A percentile compares a stretch with the other conserved stretches of the same genome.
phyloP scores from a whole-genome alignment of 2,797 vertebrate species.

The Anisognathus igniventris region DNA sequence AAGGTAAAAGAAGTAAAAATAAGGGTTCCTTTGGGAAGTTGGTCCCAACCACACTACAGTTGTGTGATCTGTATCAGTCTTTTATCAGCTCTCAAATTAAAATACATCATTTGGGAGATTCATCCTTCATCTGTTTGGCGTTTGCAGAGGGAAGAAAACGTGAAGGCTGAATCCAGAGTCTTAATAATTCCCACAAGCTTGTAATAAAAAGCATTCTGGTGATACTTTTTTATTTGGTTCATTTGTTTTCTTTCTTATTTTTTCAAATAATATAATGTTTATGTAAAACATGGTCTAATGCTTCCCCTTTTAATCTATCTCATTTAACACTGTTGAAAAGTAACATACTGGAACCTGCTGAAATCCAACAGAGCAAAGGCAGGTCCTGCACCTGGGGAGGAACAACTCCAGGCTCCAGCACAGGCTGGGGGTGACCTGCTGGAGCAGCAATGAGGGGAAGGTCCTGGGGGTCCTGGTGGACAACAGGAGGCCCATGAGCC shows the following conservation, averaged over 20 bases:
- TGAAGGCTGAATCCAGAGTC: not conserved
- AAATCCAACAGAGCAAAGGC: not conserved
- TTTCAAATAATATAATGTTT: accelerated
- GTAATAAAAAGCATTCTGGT: not conserved
- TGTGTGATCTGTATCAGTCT: not conserved
- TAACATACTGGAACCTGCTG: not conserved
- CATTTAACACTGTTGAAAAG: not conserved
- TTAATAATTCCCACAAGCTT: not conserved
- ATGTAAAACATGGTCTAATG: not conserved
- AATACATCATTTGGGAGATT: not conserved
- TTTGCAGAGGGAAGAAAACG: not conserved
- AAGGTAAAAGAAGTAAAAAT: not conserved
- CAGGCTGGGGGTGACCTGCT: not conserved
- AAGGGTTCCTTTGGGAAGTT: not conserved
- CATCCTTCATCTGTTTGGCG: not conserved
- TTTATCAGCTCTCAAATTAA: not conserved
- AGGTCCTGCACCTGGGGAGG: too few species aligned
- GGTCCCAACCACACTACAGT: not conserved
- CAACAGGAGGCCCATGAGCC: not conserved
- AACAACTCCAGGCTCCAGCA: not conserved
- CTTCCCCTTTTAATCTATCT: not conserved
- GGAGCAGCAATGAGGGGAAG: not conserved
- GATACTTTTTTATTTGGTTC: not conserved
- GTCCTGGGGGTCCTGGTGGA: too few species aligned
- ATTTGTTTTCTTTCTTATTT: not conserved